Percentiles rank a stretch among this genome's conserved stretches.
Evolutionary conservation across 2,888 invertebrate genomes (phyloP).

Genomic region (Campaea margaritaria): DNA sequence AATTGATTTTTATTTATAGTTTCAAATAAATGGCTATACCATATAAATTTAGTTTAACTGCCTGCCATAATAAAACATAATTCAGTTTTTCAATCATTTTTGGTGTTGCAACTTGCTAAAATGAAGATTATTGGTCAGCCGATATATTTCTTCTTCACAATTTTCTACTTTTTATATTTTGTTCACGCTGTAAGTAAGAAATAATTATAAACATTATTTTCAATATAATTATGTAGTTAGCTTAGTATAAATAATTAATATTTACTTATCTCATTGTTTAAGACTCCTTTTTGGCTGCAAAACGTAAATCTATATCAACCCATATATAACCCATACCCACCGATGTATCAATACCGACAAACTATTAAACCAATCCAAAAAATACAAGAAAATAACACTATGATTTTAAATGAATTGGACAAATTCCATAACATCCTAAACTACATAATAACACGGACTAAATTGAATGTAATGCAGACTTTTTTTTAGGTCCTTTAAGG

Average conservation of each 20-base stretch:
- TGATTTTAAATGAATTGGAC: slow-evolving; percentile 21
- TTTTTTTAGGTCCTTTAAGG: slow-evolving; percentile 17
- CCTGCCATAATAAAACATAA: too few species aligned
- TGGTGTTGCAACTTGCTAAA: not conserved
- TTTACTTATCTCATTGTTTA: slow-evolving; percentile 19
- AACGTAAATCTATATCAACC: slow-evolving; percentile 16
- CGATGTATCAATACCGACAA: not conserved
- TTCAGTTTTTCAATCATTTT: too few species aligned
- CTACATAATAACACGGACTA: slow-evolving; percentile 20
- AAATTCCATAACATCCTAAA: slow-evolving; percentile 19
- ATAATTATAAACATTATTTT: not conserved
- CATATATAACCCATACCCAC: slow-evolving; percentile 6
- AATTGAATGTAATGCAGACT: slow-evolving; percentile 18
- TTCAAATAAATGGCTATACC: too few species aligned
- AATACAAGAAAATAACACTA: not conserved
- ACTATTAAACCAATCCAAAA: not conserved
- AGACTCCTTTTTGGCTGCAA: slow-evolving; percentile 26
- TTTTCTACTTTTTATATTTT: slow-evolving; percentile 42
- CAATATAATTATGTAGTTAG: too few species aligned
- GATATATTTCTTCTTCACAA: slow-evolving; percentile 27
- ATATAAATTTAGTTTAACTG: too few species aligned
- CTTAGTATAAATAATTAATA: slow-evolving; percentile 9
- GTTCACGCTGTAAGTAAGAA: slow-evolving; percentile 58
- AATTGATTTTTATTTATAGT: too few species aligned
- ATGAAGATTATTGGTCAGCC: slow-evolving; percentile 27